These are phyloP conservation scores for Lysiphlebus fabarum DNA, from an alignment of 1,140 invertebrate genomes.

Conservation along the genomic window DNA sequence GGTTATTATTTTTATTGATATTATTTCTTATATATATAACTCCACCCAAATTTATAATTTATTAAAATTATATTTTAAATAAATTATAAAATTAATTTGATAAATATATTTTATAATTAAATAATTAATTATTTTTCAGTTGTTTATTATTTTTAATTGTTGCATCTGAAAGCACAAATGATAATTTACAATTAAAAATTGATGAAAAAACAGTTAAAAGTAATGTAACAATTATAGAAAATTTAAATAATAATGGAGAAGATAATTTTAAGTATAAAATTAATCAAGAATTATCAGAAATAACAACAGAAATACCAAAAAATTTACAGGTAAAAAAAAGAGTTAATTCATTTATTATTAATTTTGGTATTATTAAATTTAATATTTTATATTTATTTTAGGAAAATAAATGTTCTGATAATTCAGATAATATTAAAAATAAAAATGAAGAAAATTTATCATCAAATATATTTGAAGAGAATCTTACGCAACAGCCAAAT, in stretches of 20 bases:
- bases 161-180: conserved; percentile 24
- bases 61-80: too few relatives aligned
- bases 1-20: conserved; percentile 2
- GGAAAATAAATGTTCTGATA: not conserved
- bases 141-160: conserved; percentile 32
- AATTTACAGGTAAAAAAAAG: not conserved
- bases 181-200: conserved; percentile 17
- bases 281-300: not conserved
- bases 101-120: too few relatives aligned
- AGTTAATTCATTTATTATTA: not conserved
- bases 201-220: conserved; percentile 16
- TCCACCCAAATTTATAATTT: too few relatives aligned
- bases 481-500: conserved; percentile 43
- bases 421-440: too few relatives aligned
- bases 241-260: not conserved
- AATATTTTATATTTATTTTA: not conserved
- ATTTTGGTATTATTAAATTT: not conserved
- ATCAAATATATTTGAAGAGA: conserved; percentile 35
- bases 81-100: too few relatives aligned
- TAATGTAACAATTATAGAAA: conserved; percentile 30
- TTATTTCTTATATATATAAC: too few relatives aligned
- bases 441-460: conserved; percentile 11
- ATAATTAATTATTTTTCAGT: conserved; percentile 24
- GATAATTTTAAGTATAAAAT: not conserved
- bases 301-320: not conserved